A percentile compares a stretch with the other conserved stretches of the same genome.
phyloP scores from a whole-genome alignment of 92 coral and sea anemone species.

The Zoanthus gigantus region DNA sequence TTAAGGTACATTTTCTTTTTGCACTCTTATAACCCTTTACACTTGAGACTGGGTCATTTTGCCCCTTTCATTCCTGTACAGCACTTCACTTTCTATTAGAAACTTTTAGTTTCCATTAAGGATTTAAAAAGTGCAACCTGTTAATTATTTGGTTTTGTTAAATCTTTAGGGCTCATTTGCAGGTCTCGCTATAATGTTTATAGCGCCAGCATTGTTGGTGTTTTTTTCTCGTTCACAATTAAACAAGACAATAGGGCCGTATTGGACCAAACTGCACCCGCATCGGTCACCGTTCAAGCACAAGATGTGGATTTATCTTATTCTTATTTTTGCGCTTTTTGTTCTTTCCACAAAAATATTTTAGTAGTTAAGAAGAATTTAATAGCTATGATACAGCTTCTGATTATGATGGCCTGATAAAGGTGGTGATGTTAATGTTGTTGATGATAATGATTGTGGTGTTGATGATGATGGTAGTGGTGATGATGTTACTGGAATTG shows the following conservation, averaged over 20 bases:
- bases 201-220: conserved; percentile 38
- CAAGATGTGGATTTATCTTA: conserved; percentile 68
- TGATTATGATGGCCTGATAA: neutral
- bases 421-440: neutral
- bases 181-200: too few species aligned
- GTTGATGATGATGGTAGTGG: neutral
- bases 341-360: conserved; percentile 71
- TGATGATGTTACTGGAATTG: too few species aligned
- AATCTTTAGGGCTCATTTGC: too few species aligned
- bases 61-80: too few species aligned
- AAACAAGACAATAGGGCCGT: conserved; percentile 65
- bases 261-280: conserved; percentile 77
- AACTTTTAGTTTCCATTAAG: too few species aligned
- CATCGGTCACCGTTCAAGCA: conserved; percentile 83
- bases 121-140: too few species aligned
- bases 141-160: too few species aligned
- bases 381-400: neutral
- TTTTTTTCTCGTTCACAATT: conserved; percentile 69
- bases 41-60: too few species aligned
- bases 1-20: too few species aligned
- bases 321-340: conserved; percentile 66
- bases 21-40: too few species aligned
- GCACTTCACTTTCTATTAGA: neutral
- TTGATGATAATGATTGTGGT: neutral
- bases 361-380: conserved; percentile 18